Percentiles rank a stretch among this genome's conserved stretches.
phyloP scores from a whole-genome alignment of 2,888 invertebrate genomes.

The Mechanitis messenoides region DNA sequence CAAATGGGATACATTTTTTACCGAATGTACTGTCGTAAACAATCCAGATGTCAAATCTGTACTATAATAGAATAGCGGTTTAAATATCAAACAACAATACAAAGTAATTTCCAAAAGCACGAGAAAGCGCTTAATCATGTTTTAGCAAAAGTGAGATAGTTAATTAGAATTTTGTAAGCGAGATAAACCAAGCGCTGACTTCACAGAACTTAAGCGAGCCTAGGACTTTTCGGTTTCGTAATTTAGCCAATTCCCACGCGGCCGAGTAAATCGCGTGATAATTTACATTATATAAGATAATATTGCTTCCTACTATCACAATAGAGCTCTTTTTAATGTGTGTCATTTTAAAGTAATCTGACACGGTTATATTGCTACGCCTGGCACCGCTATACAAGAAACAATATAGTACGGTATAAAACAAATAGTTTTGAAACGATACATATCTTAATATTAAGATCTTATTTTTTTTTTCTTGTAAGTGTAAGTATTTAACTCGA shows the following conservation, averaged over 20 bases:
- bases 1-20: too few relatives aligned
- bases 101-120: background rate
- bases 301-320: slow-evolving; percentile 1
- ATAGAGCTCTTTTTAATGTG: slow-evolving; percentile 7
- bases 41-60: too few relatives aligned
- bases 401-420: too few relatives aligned
- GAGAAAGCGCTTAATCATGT: background rate
- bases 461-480: too few relatives aligned
- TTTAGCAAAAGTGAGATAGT: slow-evolving; percentile 21
- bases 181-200: slow-evolving; percentile 29
- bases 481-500: too few relatives aligned
- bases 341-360: too few relatives aligned
- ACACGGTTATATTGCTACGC: too few relatives aligned
- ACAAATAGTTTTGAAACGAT: too few relatives aligned
- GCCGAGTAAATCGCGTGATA: slow-evolving; percentile 20
- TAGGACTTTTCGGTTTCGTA: slow-evolving; percentile 27
- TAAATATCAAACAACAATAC: slow-evolving; percentile 7
- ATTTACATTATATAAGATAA: slow-evolving; percentile 1
- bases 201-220: slow-evolving; percentile 32
- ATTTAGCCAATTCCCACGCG: slow-evolving; percentile 27
- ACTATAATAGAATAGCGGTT: too few relatives aligned
- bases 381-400: too few relatives aligned
- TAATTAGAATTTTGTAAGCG: slow-evolving; percentile 29
- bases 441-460: too few relatives aligned
- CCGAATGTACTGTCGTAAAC: too few relatives aligned